Conservation (phyloP, 2,888 invertebrate species). For the Poecilobothrus nobilitatus region DNA sequence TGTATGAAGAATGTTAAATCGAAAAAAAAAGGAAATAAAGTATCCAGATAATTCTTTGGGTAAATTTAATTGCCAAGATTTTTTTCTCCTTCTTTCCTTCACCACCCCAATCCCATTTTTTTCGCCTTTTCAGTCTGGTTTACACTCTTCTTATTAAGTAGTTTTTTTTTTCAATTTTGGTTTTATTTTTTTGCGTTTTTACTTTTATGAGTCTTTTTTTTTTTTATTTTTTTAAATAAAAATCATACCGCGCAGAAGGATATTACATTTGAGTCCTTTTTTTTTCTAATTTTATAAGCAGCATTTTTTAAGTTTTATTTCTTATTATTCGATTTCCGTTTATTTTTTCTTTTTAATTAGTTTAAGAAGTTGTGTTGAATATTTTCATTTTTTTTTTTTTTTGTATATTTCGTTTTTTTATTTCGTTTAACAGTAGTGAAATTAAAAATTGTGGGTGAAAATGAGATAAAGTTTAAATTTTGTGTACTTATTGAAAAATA, state of each 20-base stretch:
- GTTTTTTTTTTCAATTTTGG: too few species aligned
- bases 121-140: too few species aligned
- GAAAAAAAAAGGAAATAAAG: background rate
- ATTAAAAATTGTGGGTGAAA: background rate
- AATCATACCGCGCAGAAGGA: background rate
- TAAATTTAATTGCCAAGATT: background rate
- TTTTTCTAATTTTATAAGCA: too few species aligned
- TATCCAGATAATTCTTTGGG: background rate
- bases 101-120: too few species aligned
- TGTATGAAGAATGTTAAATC: background rate
- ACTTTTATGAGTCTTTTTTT: background rate
- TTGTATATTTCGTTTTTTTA: background rate
- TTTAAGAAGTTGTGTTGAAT: background rate
- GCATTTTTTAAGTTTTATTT: too few species aligned
- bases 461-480: too few species aligned
- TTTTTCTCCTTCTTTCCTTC: background rate
- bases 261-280: background rate
- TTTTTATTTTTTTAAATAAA: background rate
- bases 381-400: background rate
- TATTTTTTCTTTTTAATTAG: background rate
- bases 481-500: too few species aligned
- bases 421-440: background rate
- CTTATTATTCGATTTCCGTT: background rate
- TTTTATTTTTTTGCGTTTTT: background rate
- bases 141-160: too few species aligned